Evolutionary conservation across 2,888 invertebrate species (phyloP), one percentile per base, ranked within the genome.

Genomic region (Lumbricus terrestris): DNA sequence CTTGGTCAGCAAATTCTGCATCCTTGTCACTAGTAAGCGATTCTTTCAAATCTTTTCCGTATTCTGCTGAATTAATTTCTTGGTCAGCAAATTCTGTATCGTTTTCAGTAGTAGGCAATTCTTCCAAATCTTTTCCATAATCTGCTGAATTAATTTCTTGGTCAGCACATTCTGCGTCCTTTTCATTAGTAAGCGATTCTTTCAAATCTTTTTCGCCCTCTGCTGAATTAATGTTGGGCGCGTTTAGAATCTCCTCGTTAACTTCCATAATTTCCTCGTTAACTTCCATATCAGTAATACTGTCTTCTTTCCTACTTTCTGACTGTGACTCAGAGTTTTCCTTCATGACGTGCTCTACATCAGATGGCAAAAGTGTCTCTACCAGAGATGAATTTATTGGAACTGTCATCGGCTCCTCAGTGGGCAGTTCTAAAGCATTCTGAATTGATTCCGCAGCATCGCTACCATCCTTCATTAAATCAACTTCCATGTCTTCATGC

Each of bases 351-450:
- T 5, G 69, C 69, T 69, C 69, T n/a, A 69, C 69, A n/a, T 69
- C n/a, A 69, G 69, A 69, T n/a, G 69, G 69, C 13, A 13, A 69
- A 29, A n/a, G 69, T n/a, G 13, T 69, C 11, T n/a, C 69, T 1
- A 0, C 29, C 5, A n/a, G n/a, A 69, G 69, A n/a, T 13, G 69
- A 69, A n/a, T n/a, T n/a, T 69, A 69, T 69, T n/a, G 29, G 69
- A 69, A 69, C 69, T 69, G 69, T n/a, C 69, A 69, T 69, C 69
- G n/a, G n/a, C 69, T 69, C n/a, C 69, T n/a, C 69, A 69, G 69
- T 69, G n/a, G 69, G 69, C 69, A 69, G n/a, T 69, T 69, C 4
- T 69, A n/a, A 69, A 69, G 69, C 69, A 69, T n/a, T 69, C 8
- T 69, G 69, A 69, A 69, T n/a, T 0, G 69, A n/a, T 69, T 69